Evolutionary conservation across 2,797 vertebrate genomes (phyloP).

Genomic region (Natrix natrix): DNA sequence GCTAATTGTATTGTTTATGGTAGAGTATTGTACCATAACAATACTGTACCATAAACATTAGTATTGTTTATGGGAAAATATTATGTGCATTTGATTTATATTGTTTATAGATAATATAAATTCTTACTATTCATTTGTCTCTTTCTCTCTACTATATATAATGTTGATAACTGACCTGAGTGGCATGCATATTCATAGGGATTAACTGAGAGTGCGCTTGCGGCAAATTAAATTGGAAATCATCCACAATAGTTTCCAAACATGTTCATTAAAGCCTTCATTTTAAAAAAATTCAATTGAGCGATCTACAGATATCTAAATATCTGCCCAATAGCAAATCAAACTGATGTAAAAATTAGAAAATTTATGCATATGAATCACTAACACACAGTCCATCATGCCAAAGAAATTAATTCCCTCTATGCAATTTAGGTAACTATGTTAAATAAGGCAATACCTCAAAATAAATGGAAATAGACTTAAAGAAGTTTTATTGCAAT

Average conservation of each 20-base stretch:
- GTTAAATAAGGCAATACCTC: too few relatives aligned
- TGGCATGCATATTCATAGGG: not conserved
- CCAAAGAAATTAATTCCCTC: not conserved
- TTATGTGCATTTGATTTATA: not conserved
- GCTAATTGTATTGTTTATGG: not conserved
- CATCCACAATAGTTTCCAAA: not conserved
- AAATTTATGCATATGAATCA: not conserved
- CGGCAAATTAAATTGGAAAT: not conserved
- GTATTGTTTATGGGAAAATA: not conserved
- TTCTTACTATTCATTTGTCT: not conserved
- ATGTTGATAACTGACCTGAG: not conserved
- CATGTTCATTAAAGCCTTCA: not conserved
- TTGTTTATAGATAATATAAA: not conserved
- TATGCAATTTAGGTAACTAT: not conserved
- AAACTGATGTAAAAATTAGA: not conserved
- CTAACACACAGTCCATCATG: not conserved
- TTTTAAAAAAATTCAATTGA: not conserved
- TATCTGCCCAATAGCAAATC: constrained; percentile 4
- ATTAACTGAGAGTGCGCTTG: not conserved
- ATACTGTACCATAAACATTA: not conserved
- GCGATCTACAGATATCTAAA: not conserved
- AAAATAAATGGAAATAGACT: too few relatives aligned
- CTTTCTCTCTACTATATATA: not conserved
- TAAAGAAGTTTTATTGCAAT: too few relatives aligned
- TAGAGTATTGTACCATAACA: not conserved